Evolutionary conservation across 1,140 invertebrate species (phyloP).

Genomic region (Dendroctonus ponderosae): DNA sequence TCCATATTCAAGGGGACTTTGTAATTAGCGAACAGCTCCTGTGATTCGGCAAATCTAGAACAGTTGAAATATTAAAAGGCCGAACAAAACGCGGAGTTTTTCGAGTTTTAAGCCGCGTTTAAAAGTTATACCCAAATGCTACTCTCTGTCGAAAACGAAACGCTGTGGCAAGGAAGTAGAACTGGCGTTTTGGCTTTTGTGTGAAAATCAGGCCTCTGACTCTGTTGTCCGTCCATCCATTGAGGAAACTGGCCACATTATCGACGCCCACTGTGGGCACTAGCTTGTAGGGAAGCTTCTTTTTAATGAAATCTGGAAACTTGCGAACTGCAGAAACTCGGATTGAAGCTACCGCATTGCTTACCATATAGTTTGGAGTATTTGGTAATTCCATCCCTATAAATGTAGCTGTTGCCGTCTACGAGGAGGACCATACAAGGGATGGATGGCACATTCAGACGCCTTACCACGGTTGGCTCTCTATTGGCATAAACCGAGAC

Average conservation of each 20-base stretch:
- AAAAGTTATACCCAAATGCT: constrained; percentile 70
- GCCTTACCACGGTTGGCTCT: constrained; percentile 70
- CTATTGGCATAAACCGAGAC: constrained; percentile 82
- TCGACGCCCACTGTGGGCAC: constrained; percentile 69
- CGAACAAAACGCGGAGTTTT: not conserved
- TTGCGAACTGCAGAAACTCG: no score
- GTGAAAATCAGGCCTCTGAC: constrained; percentile 88
- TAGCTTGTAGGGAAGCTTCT: constrained; percentile 79
- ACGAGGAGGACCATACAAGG: constrained; percentile 81
- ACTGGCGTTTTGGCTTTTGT: constrained; percentile 68
- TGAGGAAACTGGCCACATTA: constrained; percentile 76
- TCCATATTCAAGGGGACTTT: constrained; percentile 77
- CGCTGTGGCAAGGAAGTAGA: constrained; percentile 86
- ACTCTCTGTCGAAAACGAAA: constrained; percentile 82
- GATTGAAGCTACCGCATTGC: not conserved
- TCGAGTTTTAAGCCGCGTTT: not conserved
- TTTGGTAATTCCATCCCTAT: constrained; percentile 73
- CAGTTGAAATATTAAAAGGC: not conserved
- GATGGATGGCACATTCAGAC: constrained; percentile 74
- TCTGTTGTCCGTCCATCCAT: constrained; percentile 87
- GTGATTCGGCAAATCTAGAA: constrained; percentile 65
- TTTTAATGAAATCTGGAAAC: constrained; percentile 75
- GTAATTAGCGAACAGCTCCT: constrained; percentile 64
- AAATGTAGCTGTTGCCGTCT: constrained; percentile 77
- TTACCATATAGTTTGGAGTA: constrained; percentile 75